Base-by-base conservation (phyloP, 2,888 invertebrate species). In the Drosophila subquinaria region DNA sequence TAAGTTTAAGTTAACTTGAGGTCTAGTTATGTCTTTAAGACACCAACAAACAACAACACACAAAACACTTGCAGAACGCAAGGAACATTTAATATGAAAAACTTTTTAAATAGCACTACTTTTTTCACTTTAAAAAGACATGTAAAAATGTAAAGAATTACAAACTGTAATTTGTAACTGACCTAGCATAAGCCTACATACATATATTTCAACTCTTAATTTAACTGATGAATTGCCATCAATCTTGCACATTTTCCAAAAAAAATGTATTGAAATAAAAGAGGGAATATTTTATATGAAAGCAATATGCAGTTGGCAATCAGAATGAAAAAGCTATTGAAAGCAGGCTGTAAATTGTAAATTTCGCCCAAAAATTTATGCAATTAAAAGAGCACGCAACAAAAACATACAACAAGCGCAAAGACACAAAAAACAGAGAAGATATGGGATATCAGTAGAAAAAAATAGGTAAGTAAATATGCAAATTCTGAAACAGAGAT, bases 401-500 rank as follows among this genome's bases (percentile, higher is more conserved):
- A 59, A 51, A 57, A 57, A 48, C 40, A 52, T 15, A n/a, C 40
- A 61, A 45, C 38, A 52, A 61, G 47, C 13, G 42, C 50, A 40
- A 48, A 33, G 43, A 48, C 51, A 52, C 42, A 30, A 23, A 55
- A 23, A 33, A 36, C 6, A 53, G 50, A 59, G 47, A 71, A 53
- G 35, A 10, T 43, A 62, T 17, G 5, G 20, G 13, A 17, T 15
- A 57, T 35, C 36, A 23, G 1, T 13, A 33, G 23, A 2, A 9
- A 6, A 36, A 53, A 51, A 48, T 13, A n/a, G 55, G 40, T 62
- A 67, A 57, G 42, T 47, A 40, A 64, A 73, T 66, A 80, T 73
- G 81, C 50, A 82, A 78, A 88, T 77, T 53, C 82, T 40, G 48
- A 59, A 67, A 59, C 51, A 52, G 51, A 67, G 73, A 80, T 71